Base-by-base conservation (phyloP, 2,113 vertebrate genomes). In the Dicrurus megarhynchus region DNA sequence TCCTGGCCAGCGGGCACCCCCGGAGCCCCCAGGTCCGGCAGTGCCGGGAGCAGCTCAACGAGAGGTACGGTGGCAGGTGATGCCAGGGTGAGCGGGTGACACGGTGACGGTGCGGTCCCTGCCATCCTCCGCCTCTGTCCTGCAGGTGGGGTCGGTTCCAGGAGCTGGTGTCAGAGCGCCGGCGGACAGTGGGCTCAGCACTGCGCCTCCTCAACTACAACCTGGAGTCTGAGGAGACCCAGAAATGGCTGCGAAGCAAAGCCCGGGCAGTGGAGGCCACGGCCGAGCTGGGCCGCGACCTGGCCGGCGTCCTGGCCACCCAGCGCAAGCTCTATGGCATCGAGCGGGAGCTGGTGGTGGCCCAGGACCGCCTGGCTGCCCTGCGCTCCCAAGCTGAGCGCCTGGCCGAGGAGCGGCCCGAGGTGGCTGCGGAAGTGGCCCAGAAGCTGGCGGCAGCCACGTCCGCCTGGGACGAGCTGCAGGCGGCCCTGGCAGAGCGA, bases 271-370 rank as follows among this genome's bases (percentile, higher is more conserved):
- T 99, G 24, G 98, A 98, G 94, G 99, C 99, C 67, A 99, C 98
- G 0, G 98, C 98, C 41, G 98, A 99, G 70, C 97, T 99, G 71
- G 98, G 99, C 46, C 98, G 97, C 42, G 99, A 99, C 96, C 97
- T 99, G 91, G 98, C 99, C 0, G 98, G 99, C 0, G 97, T 99
- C 91, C 98, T 99, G 93, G 98, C 99, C 93, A 99, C 99, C 95
- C 99, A 99, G 87, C 98, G 99, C 96, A 99, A 99, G 90, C 97
- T 99, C 39, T 99, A 98, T 0, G 99, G 99, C 74, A 98, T 99
- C 39, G 99, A 99, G 95, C 98, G 99, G 24, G 99, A 99, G 39
- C 95, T 99, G 83, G 98, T 93, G 0, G 98, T 99, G 57, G 99
- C 99, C 44, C 95, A 98, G 46, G 93, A 92, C 87, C 99, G 99